A percentile compares a stretch with the other conserved stretches of the same genome.
Conservation (phyloP, 92 coral and sea anemone genomes). For the Plumapathes pennacea region DNA sequence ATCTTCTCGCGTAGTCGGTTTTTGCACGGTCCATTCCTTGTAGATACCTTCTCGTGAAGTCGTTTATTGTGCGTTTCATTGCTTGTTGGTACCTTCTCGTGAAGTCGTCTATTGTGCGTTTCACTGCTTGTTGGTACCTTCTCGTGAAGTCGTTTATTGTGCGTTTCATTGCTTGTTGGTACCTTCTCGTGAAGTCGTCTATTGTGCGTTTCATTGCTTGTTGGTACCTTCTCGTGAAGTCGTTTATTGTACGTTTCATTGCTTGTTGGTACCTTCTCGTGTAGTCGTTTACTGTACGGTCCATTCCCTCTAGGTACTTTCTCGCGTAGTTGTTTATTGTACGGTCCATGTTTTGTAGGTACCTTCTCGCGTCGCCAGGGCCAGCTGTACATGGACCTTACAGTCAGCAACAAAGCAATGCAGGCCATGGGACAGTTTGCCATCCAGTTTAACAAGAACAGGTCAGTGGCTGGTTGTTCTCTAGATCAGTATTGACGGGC, state of each 20-base stretch:
- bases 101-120: too few relatives aligned
- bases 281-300: too few relatives aligned
- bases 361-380: slow-evolving; percentile 93
- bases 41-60: too few relatives aligned
- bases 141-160: too few relatives aligned
- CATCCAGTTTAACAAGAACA: slow-evolving; percentile 93
- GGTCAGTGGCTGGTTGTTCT: slow-evolving; percentile 37
- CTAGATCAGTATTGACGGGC: neutral
- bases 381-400: slow-evolving; percentile 90
- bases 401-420: slow-evolving; percentile 85
- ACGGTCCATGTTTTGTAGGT: slow-evolving; percentile 39
- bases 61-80: too few relatives aligned
- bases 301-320: slow-evolving; percentile 64
- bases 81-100: too few relatives aligned
- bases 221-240: neutral
- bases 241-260: neutral
- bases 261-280: too few relatives aligned
- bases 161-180: too few relatives aligned
- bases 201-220: neutral
- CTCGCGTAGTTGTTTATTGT: too few relatives aligned
- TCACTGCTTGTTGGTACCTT: too few relatives aligned
- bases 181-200: neutral
- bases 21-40: too few relatives aligned
- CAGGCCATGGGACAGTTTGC: slow-evolving; percentile 91
- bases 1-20: too few relatives aligned